Percentiles rank a stretch among this genome's conserved stretches.
These are phyloP conservation scores for Ephestia elutella DNA, from an alignment of 1,140 invertebrate genomes.

Conservation along the genomic window DNA sequence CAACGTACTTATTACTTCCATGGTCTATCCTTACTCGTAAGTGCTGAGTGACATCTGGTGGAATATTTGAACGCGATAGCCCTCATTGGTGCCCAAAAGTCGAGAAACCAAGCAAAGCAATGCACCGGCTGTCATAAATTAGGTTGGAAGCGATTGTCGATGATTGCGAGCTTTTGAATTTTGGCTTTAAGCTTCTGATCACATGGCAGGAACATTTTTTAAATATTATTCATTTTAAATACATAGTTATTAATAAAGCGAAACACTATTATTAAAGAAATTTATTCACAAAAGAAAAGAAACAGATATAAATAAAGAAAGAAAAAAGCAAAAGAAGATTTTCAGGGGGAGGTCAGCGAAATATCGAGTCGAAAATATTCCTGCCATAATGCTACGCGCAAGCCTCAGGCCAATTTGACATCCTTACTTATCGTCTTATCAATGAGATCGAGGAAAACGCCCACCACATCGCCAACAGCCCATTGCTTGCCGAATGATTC, in stretches of 20 bases:
- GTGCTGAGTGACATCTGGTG: too few species aligned
- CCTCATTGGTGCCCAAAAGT: constrained; percentile 10
- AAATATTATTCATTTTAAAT: background rate
- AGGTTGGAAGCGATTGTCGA: constrained; percentile 10
- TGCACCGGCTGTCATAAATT: constrained; percentile 23
- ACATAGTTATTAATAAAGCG: too few species aligned
- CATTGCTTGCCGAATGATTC: constrained; percentile 97
- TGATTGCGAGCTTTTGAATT: constrained; percentile 9
- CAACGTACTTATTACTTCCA: too few species aligned
- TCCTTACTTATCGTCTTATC: constrained; percentile 95
- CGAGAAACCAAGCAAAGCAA: constrained; percentile 33
- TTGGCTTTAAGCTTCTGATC: constrained; percentile 6
- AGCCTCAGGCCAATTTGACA: constrained; percentile 11
- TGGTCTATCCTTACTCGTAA: too few species aligned
- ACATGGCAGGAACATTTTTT: constrained; percentile 39
- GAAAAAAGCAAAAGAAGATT: background rate
- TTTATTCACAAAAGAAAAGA: too few species aligned
- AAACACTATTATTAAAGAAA: too few species aligned
- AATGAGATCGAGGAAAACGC: constrained; percentile 96
- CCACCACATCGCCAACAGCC: constrained; percentile 94
- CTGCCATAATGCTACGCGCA: constrained; percentile 26
- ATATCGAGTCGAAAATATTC: constrained; percentile 29
- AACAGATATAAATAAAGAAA: background rate
- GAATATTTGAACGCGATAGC: too few species aligned
- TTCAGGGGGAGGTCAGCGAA: too few species aligned